Conservation (phyloP, 2,888 invertebrate genomes). For the Sphaerophoria taeniata region DNA sequence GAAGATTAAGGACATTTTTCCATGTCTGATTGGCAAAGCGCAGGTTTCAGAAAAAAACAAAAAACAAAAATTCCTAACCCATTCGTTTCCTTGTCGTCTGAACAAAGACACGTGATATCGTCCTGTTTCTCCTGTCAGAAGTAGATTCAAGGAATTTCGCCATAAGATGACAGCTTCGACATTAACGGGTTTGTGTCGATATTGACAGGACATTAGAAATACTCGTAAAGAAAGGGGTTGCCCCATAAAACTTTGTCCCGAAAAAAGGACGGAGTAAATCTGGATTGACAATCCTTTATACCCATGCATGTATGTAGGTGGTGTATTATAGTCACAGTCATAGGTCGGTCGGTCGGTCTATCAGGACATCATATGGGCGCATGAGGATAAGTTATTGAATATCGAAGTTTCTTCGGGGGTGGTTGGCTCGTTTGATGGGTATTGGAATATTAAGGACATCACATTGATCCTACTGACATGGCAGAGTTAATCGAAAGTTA, state of each 20-base stretch:
- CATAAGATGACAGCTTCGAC: conserved; percentile 44
- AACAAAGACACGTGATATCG: conserved; percentile 40
- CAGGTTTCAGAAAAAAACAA: background rate
- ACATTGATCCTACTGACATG: conserved; percentile 70
- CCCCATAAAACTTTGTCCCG: conserved; percentile 25
- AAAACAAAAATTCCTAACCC: conserved; percentile 44
- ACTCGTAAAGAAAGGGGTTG: conserved; percentile 45
- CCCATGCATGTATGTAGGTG: conserved; percentile 8
- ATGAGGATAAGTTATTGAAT: conserved; percentile 63
- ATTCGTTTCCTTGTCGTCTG: conserved; percentile 51
- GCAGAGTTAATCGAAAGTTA: conserved; percentile 82
- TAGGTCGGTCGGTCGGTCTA: conserved; percentile 29
- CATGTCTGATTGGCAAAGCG: background rate
- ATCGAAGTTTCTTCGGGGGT: conserved; percentile 27
- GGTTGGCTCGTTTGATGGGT: conserved; percentile 1
- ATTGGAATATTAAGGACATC: conserved; percentile 36
- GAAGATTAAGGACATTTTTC: conserved; percentile 46
- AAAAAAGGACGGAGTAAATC: conserved; percentile 8
- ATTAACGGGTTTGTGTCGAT: conserved; percentile 69
- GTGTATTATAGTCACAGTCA: too few relatives aligned
- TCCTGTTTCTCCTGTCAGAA: conserved; percentile 35
- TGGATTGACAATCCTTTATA: background rate
- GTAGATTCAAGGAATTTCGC: conserved; percentile 51
- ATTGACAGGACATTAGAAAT: conserved; percentile 69
- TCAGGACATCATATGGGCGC: conserved; percentile 52